Evolutionary conservation across 30 jellyfish, hydroid and myxozoan genomes (phyloP).

Genomic region (Hydractinia echinata): DNA sequence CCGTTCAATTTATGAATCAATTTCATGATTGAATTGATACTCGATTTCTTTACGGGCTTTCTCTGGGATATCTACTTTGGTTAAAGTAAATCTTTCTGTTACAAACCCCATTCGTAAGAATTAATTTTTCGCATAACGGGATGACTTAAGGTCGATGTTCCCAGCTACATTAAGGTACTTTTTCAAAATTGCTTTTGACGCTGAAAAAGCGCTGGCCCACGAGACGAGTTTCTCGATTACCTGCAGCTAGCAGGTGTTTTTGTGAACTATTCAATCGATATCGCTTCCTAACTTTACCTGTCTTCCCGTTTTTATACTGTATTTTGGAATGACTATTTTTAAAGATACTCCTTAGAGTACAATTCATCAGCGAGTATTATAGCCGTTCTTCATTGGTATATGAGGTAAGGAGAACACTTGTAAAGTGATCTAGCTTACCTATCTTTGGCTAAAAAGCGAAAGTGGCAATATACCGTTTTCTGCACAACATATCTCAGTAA

Average conservation of each 20-base stretch:
- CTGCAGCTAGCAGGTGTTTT: constrained; percentile 3
- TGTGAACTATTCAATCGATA: constrained; percentile 8
- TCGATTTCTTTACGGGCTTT: constrained; percentile 16
- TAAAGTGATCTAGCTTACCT: too few relatives aligned
- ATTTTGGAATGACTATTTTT: neutral
- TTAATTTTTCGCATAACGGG: constrained; percentile 2
- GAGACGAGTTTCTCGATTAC: constrained; percentile 20
- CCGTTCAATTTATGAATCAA: constrained; percentile 3
- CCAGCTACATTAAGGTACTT: neutral
- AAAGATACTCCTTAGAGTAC: too few relatives aligned
- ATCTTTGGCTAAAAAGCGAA: too few relatives aligned
- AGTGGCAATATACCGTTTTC: too few relatives aligned
- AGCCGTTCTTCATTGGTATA: too few relatives aligned
- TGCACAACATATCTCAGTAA: too few relatives aligned
- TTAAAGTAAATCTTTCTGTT: neutral
- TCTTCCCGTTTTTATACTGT: neutral
- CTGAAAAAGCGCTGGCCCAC: constrained; percentile 21
- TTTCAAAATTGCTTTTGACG: constrained; percentile 5
- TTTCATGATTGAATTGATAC: constrained; percentile 12
- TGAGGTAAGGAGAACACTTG: too few relatives aligned
- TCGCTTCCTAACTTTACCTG: neutral
- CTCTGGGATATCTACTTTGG: constrained; percentile 29
- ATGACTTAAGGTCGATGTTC: constrained; percentile 17
- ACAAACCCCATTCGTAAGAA: neutral
- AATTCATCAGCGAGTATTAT: too few relatives aligned